Conservation (phyloP, 2,797 vertebrate genomes). For the Lagodon rhomboides region DNA sequence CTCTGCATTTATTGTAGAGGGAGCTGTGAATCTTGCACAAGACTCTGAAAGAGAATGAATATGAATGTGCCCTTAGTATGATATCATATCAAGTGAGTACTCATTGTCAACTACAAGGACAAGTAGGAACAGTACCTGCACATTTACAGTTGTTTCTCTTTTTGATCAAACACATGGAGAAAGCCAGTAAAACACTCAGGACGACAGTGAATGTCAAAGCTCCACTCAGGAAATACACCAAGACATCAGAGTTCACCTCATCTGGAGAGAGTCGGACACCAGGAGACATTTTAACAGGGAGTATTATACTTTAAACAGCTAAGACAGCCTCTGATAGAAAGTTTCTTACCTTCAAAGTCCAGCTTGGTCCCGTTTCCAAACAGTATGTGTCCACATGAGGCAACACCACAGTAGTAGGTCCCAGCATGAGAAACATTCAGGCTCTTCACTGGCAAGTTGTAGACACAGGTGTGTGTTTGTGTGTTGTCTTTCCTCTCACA, state of each 20-base stretch:
- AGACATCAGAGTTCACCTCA: fast-evolving
- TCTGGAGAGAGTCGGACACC: conserved; percentile 2
- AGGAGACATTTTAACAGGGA: not conserved
- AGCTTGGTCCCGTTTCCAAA: conserved; percentile 5
- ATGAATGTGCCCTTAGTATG: fast-evolving
- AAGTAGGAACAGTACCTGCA: conserved; percentile 19
- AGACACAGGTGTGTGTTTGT: no score
- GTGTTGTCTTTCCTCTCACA: conserved; percentile 40
- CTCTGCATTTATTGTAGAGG: not conserved
- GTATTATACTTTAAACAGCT: no score
- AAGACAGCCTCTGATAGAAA: not conserved
- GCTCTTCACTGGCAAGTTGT: not conserved
- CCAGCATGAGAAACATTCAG: conserved; percentile 33
- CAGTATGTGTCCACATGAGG: conserved; percentile 45
- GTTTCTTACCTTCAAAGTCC: not conserved
- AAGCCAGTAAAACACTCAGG: conserved; percentile 35
- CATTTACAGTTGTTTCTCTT: not conserved
- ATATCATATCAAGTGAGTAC: not conserved
- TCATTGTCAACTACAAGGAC: not conserved
- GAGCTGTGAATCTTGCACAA: not conserved
- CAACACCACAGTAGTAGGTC: conserved; percentile 43
- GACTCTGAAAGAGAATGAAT: not conserved
- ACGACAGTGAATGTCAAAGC: conserved; percentile 25
- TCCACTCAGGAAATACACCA: conserved; percentile 38
- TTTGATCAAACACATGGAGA: conserved; percentile 6